Evolutionary conservation across 1,140 invertebrate genomes (phyloP), one percentile per base, ranked within the genome.

Genomic region (Ceratitis capitata): DNA sequence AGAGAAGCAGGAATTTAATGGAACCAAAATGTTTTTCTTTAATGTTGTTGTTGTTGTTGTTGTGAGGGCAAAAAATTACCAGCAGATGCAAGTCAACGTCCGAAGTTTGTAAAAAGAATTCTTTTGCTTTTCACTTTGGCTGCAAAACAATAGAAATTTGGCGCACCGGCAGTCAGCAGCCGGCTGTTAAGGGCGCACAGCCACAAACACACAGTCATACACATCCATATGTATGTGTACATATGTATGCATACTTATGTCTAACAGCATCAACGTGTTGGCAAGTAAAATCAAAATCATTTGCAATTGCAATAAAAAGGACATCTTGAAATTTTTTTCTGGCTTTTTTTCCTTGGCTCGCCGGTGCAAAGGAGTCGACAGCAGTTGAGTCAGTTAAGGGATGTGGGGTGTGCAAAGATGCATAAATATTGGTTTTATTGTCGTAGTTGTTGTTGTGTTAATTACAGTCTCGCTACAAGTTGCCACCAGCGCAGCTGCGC

Each of bases 31-130:
- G 23, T 32, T 61, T 16, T 2, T 35, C 39, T 42, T 47, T 45
- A 9, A 10, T 45, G 39, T 45, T 78, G 10, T 78, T 26, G 19
- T 23, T 78, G 39, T 7, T 10, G 61, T 29, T 7, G 2, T 9
- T 26, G 10, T 4, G 16, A 29, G 16, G 29, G 23, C 7, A 14
- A 88, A 83, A 82, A 87, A 83, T n/a, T 32, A 49, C 86, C 85
- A 87, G 89, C 89, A 89, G 89, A 89, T 89, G 89, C 89, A 89
- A 89, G 89, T 89, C 89, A 89, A 89, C 88, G 89, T 89, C 89
- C 89, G 89, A 89, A n/a, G 85, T 74, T 47, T 56, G 51, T 32
- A 35, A 69, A 56, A 16, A 51, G n/a, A n/a, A n/a, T n/a, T 29
- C 51, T 64, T 56, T 49, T 74, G 58, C 83, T 85, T 39, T 39